Base-by-base conservation (phyloP, 1,140 invertebrate species). In the Scylla paramamosain region DNA sequence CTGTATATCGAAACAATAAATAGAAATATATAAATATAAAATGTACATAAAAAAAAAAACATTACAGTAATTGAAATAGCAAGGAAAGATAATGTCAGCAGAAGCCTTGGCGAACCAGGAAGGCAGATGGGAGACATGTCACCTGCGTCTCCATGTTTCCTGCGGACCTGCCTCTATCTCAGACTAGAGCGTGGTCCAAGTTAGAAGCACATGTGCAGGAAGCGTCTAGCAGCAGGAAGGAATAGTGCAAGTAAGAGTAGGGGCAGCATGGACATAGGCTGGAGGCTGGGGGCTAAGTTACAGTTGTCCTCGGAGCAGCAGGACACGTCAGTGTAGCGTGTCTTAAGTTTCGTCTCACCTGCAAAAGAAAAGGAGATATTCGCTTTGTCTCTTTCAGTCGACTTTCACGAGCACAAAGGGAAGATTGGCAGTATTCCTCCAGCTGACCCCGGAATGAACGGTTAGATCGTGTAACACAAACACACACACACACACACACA, bases 291-390 rank as follows among this genome's bases (percentile, higher is more conserved):
- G 14, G 91, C 91, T 10, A 67, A 31, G 91, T 92, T 92, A 25
- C 91, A 92, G 91, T 92, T 92, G 91, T 92, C 91, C 29, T 82
- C 91, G n/a, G 59, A 32, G 45, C 91, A 92, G 67, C 91, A 92
- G 31, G 52, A 31, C 28, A 92, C 91, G 25, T 77, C 91, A 3
- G 25, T 92, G 32, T 92, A 92, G 16, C 31, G 59, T 4, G 91
- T 92, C 91, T 92, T 92, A 4, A 92, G 29, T 25, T 92, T 29
- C 28, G 0, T n/a, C 77, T 59, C 67, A n/a, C 59, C 91, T 92
- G 91, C n/a, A 45, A 31, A 0, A 87, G 7, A 87, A 87, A 28
- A 14, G 0, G 31, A 84, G n/a, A 84, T 25, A 16, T 28, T 77
- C n/a, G n/a, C 16, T 0, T 77, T n/a, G 67, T 14, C n/a, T 77